Evolutionary conservation across 2,888 invertebrate genomes (phyloP).

Genomic region (Drosophila heteroneura): DNA sequence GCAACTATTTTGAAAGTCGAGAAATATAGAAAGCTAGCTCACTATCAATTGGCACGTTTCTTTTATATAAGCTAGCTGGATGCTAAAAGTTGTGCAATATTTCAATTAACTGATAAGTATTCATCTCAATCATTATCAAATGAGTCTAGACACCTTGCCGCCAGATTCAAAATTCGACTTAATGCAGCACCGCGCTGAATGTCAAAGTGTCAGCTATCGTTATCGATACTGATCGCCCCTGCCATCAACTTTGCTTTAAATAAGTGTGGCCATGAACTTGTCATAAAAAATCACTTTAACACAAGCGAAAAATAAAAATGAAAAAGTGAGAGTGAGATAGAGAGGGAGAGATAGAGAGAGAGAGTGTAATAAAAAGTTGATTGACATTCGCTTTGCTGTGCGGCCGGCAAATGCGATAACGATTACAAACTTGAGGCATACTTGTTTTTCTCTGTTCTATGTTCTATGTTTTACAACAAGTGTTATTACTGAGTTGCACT

Average conservation of each 20-base stretch:
- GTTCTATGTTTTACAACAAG: slow-evolving; percentile 16
- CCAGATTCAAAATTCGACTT: slow-evolving; percentile 40
- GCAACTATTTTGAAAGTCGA: not conserved
- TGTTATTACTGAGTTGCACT: slow-evolving; percentile 6
- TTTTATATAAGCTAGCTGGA: slow-evolving; percentile 25
- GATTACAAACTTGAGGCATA: slow-evolving; percentile 47
- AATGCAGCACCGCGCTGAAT: slow-evolving; percentile 32
- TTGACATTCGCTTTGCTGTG: slow-evolving; percentile 31
- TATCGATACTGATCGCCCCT: slow-evolving; percentile 58
- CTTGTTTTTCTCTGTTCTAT: slow-evolving; percentile 23
- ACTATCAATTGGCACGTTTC: not conserved
- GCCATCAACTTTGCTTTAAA: slow-evolving; percentile 11
- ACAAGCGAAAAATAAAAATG: slow-evolving; percentile 17
- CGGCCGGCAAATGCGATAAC: slow-evolving; percentile 63
- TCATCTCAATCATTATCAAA: not conserved
- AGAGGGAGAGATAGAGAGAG: slow-evolving; percentile 8
- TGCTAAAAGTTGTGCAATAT: slow-evolving; percentile 4
- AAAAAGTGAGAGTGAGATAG: slow-evolving; percentile 26
- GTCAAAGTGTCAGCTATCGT: slow-evolving; percentile 46
- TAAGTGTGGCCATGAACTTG: slow-evolving; percentile 66
- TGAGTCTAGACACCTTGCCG: slow-evolving; percentile 33
- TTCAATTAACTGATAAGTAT: slow-evolving; percentile 26
- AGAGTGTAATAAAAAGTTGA: slow-evolving; percentile 19
- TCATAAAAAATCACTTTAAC: slow-evolving; percentile 12
- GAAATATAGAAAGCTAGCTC: not conserved